phyloP scores from a whole-genome alignment of 1,140 invertebrate genomes.

The Papilio aristodemus region DNA sequence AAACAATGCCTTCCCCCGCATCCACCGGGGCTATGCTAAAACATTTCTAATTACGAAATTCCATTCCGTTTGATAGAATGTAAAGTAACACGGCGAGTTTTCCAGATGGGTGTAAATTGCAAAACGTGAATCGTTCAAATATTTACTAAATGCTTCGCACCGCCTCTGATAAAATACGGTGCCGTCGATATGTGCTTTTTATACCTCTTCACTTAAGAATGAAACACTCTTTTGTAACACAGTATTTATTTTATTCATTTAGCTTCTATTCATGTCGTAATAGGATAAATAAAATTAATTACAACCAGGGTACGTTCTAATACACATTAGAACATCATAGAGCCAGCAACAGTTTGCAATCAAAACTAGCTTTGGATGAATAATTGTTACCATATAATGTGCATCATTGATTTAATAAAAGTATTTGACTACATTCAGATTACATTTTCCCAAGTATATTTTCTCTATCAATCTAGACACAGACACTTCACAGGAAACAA shows the following conservation, averaged over 20 bases:
- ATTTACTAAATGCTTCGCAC: slow-evolving; percentile 59
- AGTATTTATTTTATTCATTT: neutral
- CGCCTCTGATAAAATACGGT: slow-evolving; percentile 32
- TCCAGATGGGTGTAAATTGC: slow-evolving; percentile 64
- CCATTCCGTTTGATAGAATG: slow-evolving; percentile 56
- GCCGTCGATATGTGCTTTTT: slow-evolving; percentile 16
- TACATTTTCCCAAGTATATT: neutral
- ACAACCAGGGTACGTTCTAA: too few species aligned
- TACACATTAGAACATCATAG: too few species aligned
- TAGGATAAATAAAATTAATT: too few species aligned
- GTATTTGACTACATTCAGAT: too few species aligned
- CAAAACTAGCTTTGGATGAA: too few species aligned
- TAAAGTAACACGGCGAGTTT: slow-evolving; percentile 49
- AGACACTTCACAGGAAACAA: slow-evolving; percentile 41
- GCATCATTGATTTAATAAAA: too few species aligned
- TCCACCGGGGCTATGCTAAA: slow-evolving; percentile 36
- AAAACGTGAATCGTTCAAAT: slow-evolving; percentile 70
- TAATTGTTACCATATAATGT: too few species aligned
- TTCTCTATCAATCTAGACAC: neutral
- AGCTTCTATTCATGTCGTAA: too few species aligned
- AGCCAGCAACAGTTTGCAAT: too few species aligned
- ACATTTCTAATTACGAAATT: slow-evolving; percentile 66
- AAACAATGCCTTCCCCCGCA: slow-evolving; percentile 32
- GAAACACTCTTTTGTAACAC: neutral
- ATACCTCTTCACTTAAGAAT: neutral